Evolutionary conservation across 2,888 invertebrate genomes (phyloP).

Genomic region (Polyploca ridens): DNA sequence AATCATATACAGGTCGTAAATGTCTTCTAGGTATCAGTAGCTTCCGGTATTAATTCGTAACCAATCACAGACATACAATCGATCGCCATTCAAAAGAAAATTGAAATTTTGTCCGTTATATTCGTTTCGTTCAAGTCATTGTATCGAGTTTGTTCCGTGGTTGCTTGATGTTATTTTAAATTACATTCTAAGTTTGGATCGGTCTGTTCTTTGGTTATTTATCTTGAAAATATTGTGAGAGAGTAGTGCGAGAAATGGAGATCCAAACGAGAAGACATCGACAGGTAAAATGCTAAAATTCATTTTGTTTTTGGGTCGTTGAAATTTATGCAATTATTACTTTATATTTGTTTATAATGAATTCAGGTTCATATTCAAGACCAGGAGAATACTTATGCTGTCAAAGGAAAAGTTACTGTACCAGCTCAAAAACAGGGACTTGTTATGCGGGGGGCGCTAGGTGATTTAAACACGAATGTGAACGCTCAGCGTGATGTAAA

Average conservation of each 20-base stretch:
- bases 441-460: constrained; percentile 68
- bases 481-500: constrained; percentile 60
- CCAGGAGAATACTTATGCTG: constrained; percentile 68
- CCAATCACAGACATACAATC: constrained; percentile 23
- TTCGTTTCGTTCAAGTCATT: not conserved
- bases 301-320: constrained; percentile 11
- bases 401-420: constrained; percentile 59
- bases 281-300: constrained; percentile 50
- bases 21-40: not conserved
- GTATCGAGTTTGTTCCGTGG: not conserved
- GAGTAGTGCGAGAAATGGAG: constrained; percentile 52
- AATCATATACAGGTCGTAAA: too few species aligned
- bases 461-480: constrained; percentile 73
- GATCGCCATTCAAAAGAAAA: not conserved
- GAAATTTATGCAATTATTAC: too few species aligned
- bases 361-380: constrained; percentile 63
- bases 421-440: constrained; percentile 63
- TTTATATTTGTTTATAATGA: constrained; percentile 11
- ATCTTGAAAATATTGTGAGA: not conserved
- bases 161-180: constrained; percentile 22
- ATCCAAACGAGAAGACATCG: constrained; percentile 62
- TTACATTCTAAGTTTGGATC: constrained; percentile 21
- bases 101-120: constrained; percentile 16
- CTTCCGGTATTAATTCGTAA: not conserved
- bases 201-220: constrained; percentile 13